These are phyloP conservation scores for Sorex araneus DNA, from an alignment of 2,113 vertebrate genomes.

Conservation along the genomic window DNA sequence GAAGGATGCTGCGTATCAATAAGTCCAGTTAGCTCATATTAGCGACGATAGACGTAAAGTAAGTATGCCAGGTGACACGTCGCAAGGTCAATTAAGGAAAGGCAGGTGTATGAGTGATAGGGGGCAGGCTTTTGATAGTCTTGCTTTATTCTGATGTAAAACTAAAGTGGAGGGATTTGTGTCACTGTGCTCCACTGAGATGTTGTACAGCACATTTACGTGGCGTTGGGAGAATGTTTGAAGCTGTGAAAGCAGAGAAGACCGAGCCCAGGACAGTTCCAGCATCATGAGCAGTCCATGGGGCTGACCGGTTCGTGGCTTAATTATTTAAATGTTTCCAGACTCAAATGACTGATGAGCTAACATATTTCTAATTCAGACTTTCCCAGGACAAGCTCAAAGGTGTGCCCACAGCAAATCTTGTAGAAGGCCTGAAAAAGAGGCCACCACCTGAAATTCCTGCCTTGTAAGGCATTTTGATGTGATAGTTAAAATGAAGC, in stretches of 20 bases:
- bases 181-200: not conserved
- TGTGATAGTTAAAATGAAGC: constrained; percentile 17
- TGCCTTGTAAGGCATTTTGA: not conserved
- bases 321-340: constrained; percentile 86
- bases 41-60: constrained; percentile 48
- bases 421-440: not conserved
- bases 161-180: not conserved
- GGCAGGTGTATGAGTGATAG: not conserved
- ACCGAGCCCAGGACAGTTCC: not conserved
- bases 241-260: not conserved
- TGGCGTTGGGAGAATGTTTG: not conserved
- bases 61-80: constrained; percentile 22
- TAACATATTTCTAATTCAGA: constrained; percentile 77
- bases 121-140: not conserved
- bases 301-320: constrained; percentile 63
- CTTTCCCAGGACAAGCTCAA: constrained; percentile 29
- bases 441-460: not conserved
- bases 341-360: constrained; percentile 79
- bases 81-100: not conserved
- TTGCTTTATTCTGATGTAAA: not conserved
- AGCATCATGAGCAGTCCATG: constrained; percentile 37
- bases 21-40: constrained; percentile 7
- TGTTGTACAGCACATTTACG: not conserved
- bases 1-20: constrained; percentile 31
- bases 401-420: not conserved